Evolutionary conservation across 2,797 vertebrate species (phyloP), one percentile per base, ranked within the genome.

Genomic region (Micromesistius poutassou): DNA sequence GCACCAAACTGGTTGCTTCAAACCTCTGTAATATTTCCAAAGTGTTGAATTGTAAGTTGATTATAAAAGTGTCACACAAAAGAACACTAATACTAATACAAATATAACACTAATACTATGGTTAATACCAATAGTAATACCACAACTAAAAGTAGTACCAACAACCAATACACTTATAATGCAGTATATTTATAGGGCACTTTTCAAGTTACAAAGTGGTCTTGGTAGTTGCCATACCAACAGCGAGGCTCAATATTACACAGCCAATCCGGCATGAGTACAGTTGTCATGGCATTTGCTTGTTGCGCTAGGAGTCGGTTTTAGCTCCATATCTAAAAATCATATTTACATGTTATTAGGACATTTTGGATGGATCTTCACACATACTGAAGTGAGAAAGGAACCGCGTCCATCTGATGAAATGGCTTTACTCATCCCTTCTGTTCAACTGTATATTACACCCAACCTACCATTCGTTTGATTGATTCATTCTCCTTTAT

Each of bases 161-260:
- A 25, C n/a, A 62, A 25, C 55, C 55, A 62, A 8, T 25, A 62
- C 55, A 62, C 55, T 25, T 2, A 62, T 62, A 25, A 62, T 62
- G 22, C 55, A 62, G 55, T 25, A 62, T 62, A 62, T 55, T 62
- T 62, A 62, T 62, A 62, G 55, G 55, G n/a, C 55, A 62, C 55
- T 62, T 55, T 62, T 62, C 55, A 62, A 62, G 55, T 62, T 62
- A 25, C n/a, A 62, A 62, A 62, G 55, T 62, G 55, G 22, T 62
- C 55, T 25, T 62, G 55, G 55, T 62, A 62, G 55, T 62, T 62
- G 55, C 55, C 55, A 62, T 62, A 62, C 22, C 55, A 62, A 62
- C 55, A 62, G 77, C 81, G 75, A 75, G 4, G 40, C 74, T 31
- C 13, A 74, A 78, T 30, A 71, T 85, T 33, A 76, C 78, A 73